Percentiles rank a stretch among this genome's conserved stretches.
Conservation (phyloP, 2,113 vertebrate species). For the Laticauda colubrina region DNA sequence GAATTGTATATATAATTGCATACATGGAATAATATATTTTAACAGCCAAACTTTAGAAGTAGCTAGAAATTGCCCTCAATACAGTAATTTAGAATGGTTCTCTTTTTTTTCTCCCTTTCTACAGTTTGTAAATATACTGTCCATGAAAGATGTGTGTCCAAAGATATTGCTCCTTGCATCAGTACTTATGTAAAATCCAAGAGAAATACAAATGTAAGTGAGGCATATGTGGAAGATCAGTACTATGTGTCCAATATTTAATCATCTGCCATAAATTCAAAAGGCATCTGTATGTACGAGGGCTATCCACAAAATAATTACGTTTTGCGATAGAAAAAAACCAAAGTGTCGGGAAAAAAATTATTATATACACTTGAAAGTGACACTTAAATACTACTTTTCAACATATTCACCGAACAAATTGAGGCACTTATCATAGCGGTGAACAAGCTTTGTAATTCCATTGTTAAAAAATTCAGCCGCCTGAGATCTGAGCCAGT, state of each 20-base stretch:
- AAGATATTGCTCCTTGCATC: constrained; percentile 88
- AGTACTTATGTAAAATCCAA: constrained; percentile 91
- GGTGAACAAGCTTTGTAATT: no score
- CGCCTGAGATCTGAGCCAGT: no score
- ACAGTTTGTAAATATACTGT: constrained; percentile 95
- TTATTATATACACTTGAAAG: no score
- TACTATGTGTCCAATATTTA: not conserved
- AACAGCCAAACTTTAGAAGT: not conserved
- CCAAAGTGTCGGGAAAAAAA: no score
- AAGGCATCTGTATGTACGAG: not conserved
- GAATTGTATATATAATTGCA: not conserved
- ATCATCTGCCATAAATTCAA: not conserved
- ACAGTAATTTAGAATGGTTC: not conserved
- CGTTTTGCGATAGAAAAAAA: no score
- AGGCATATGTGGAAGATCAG: rapidly evolving
- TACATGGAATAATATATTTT: not conserved
- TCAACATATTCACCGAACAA: no score
- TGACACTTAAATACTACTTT: no score
- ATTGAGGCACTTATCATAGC: no score
- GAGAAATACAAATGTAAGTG: constrained; percentile 81
- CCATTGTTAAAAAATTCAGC: no score
- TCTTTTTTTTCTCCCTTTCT: constrained; percentile 16
- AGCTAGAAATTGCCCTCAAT: not conserved
- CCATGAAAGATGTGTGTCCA: constrained; percentile 90
- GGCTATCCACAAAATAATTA: no score